These are phyloP conservation scores for Colistium nudipinnis DNA, from an alignment of 2,113 vertebrate species.

Conservation along the genomic window DNA sequence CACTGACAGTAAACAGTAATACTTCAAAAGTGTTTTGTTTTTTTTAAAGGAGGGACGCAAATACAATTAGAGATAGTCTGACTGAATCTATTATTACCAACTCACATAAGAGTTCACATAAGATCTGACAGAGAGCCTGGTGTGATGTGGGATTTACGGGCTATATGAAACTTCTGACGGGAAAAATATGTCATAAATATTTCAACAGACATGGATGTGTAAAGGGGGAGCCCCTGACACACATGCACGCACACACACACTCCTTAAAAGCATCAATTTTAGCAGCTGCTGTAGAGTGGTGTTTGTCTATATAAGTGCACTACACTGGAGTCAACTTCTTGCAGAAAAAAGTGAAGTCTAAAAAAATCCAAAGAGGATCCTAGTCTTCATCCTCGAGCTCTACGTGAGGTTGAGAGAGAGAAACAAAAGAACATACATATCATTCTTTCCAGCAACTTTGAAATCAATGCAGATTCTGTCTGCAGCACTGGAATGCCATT, in stretches of 20 bases:
- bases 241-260: conserved; percentile 18
- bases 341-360: not conserved
- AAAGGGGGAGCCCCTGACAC: too few species aligned
- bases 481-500: conserved; percentile 48
- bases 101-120: conserved; percentile 16
- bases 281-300: not conserved
- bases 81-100: conserved; percentile 55
- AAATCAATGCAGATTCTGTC: conserved; percentile 23
- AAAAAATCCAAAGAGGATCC: not conserved
- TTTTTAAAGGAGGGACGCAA: not conserved
- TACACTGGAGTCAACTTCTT: not conserved
- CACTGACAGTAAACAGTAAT: conserved; percentile 30
- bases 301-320: not conserved
- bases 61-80: not conserved
- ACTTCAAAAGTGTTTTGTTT: conserved; percentile 53
- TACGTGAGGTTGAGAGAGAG: not conserved
- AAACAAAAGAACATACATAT: conserved; percentile 3
- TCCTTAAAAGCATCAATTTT: conserved; percentile 35
- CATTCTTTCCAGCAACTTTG: conserved; percentile 44
- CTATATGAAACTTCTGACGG: conserved; percentile 10
- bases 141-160: too few species aligned
- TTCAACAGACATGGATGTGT: conserved; percentile 31
- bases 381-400: too few species aligned
- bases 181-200: conserved; percentile 49
- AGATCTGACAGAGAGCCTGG: conserved; percentile 12